Evolutionary conservation across 2,888 invertebrate genomes (phyloP).

Genomic region (Drosophila aldrichi): DNA sequence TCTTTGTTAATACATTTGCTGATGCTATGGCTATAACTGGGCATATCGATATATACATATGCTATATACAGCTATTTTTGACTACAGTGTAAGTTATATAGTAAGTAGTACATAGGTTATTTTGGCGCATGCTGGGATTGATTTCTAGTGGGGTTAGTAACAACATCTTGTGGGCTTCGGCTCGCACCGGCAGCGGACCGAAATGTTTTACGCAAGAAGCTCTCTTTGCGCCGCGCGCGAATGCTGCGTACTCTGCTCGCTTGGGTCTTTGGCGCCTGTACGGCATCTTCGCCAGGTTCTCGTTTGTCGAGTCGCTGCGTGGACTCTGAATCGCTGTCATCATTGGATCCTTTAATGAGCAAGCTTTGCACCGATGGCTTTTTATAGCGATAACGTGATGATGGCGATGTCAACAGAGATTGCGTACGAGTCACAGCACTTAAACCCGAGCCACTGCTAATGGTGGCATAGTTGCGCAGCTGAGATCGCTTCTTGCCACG

Average conservation of each 20-base stretch:
- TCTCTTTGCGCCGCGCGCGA: slow-evolving; percentile 82
- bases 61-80: not conserved
- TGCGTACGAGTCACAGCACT: slow-evolving; percentile 77
- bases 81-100: not conserved
- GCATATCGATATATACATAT: not conserved
- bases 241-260: slow-evolving; percentile 38
- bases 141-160: slow-evolving; percentile 64
- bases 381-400: slow-evolving; percentile 53
- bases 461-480: slow-evolving; percentile 67
- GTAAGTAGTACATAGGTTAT: slow-evolving; percentile 5
- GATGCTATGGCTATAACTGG: not conserved
- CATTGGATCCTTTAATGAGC: slow-evolving; percentile 39
- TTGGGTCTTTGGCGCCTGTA: not conserved
- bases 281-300: slow-evolving; percentile 11
- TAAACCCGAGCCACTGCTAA: slow-evolving; percentile 58
- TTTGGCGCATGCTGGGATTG: slow-evolving; percentile 45
- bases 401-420: slow-evolving; percentile 69
- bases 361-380: slow-evolving; percentile 67
- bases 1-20: not conserved
- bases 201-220: slow-evolving; percentile 86
- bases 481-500: slow-evolving; percentile 83
- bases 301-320: slow-evolving; percentile 7
- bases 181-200: slow-evolving; percentile 83
- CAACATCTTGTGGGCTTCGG: slow-evolving; percentile 67
- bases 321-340: slow-evolving; percentile 32